These are phyloP conservation scores for Trichonephila clavipes DNA, from an alignment of 1,140 invertebrate species.

Conservation along the genomic window DNA sequence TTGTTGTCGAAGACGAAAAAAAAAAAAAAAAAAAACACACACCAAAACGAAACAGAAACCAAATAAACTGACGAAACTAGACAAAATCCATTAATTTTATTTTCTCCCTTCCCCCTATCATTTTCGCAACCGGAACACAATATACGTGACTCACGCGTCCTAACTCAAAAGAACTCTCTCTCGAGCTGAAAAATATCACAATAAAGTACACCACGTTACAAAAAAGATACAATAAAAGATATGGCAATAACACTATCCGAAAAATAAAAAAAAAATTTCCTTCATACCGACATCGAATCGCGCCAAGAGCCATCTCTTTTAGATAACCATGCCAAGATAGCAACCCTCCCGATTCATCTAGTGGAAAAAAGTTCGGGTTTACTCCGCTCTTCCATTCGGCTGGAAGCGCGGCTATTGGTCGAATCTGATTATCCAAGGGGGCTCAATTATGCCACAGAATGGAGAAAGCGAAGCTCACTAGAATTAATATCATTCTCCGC, in stretches of 20 bases:
- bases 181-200: constrained; percentile 47
- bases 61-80: no score
- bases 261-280: background rate
- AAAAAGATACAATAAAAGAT: background rate
- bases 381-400: constrained; percentile 73
- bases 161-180: constrained; percentile 36
- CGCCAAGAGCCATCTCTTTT: background rate
- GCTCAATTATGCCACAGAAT: constrained; percentile 73
- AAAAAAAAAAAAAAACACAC: no score
- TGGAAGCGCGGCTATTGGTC: constrained; percentile 75
- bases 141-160: constrained; percentile 42
- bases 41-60: no score
- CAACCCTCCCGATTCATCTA: constrained; percentile 46
- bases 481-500: constrained; percentile 70
- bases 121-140: no score
- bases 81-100: no score
- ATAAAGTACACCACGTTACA: constrained; percentile 29
- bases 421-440: constrained; percentile 73
- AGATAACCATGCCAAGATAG: background rate
- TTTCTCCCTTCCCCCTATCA: no score
- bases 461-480: constrained; percentile 51
- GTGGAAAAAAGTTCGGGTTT: constrained; percentile 76
- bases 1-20: no score
- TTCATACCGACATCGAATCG: background rate
- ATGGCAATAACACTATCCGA: background rate